A percentile compares a stretch with the other conserved stretches of the same genome.
These are phyloP conservation scores for Oceanodroma leucorhoa DNA, from an alignment of 2,797 vertebrate genomes.

Conservation along the genomic window DNA sequence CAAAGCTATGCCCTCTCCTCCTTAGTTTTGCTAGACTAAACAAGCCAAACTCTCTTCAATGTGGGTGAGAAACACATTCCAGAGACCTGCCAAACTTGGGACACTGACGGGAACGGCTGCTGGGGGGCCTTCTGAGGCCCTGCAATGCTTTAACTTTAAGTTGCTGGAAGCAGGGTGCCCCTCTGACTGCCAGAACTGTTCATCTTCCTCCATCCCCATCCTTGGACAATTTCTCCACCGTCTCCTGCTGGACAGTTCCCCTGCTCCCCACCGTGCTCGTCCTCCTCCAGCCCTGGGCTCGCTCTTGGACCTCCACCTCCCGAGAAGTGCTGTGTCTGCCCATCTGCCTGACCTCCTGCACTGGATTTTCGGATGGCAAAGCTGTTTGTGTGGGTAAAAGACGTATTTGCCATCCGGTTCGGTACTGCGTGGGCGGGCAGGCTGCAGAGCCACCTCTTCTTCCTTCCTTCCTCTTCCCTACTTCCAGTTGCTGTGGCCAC, in stretches of 20 bases:
- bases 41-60: conserved; percentile 26
- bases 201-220: not conserved
- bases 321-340: not conserved
- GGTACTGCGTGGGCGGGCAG: rapidly evolving
- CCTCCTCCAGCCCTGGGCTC: rapidly evolving
- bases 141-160: not conserved
- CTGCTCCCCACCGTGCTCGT: rapidly evolving
- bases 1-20: conserved; percentile 23
- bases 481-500: not conserved
- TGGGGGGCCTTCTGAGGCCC: not conserved
- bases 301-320: rapidly evolving
- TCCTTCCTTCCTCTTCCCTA: not conserved
- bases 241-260: conserved; percentile 50
- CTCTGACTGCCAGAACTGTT: not conserved
- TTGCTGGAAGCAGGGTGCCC: not conserved
- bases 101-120: not conserved
- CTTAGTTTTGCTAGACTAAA: conserved; percentile 45
- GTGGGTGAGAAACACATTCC: conserved; percentile 38
- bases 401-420: rapidly evolving
- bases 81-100: not conserved
- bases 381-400: not conserved
- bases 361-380: not conserved
- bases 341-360: not conserved
- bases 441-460: not conserved
- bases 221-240: not conserved